Evolutionary conservation across 2,113 vertebrate species (phyloP).

Genomic region (Carollia perspicillata): DNA sequence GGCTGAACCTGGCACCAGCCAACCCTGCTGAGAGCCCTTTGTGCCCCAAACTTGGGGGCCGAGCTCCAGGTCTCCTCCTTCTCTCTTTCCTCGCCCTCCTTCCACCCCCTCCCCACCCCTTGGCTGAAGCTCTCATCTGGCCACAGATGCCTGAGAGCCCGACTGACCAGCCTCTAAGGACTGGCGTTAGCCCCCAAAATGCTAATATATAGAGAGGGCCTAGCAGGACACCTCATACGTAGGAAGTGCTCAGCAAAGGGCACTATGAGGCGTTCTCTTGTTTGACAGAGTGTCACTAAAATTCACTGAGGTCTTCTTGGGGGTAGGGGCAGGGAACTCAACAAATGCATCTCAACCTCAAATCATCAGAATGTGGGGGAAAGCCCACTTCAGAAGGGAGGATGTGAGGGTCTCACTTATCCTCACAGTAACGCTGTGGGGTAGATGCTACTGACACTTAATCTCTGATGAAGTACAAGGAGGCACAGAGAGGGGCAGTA

Average conservation of each 20-base stretch:
- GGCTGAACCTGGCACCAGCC: too few relatives aligned
- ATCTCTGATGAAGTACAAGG: background rate
- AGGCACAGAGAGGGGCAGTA: background rate
- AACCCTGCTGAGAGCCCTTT: background rate
- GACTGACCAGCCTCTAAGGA: background rate
- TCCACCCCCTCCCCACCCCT: background rate
- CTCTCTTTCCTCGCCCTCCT: too few relatives aligned
- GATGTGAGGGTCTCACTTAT: background rate
- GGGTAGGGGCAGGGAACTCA: background rate
- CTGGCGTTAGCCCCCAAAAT: background rate
- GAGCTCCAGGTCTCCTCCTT: background rate
- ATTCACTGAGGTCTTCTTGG: background rate
- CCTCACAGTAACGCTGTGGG: background rate
- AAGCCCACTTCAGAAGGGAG: background rate
- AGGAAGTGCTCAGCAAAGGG: background rate
- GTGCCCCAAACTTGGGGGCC: too few relatives aligned
- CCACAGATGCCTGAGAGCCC: background rate
- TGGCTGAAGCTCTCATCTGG: background rate
- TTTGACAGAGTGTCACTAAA: background rate
- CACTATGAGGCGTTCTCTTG: background rate
- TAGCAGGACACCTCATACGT: accelerated
- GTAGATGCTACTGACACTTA: background rate
- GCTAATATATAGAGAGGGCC: background rate
- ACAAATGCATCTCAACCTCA: background rate
- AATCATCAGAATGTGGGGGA: background rate